Conservation (phyloP, 2,113 vertebrate genomes). For the Eonycteris spelaea region DNA sequence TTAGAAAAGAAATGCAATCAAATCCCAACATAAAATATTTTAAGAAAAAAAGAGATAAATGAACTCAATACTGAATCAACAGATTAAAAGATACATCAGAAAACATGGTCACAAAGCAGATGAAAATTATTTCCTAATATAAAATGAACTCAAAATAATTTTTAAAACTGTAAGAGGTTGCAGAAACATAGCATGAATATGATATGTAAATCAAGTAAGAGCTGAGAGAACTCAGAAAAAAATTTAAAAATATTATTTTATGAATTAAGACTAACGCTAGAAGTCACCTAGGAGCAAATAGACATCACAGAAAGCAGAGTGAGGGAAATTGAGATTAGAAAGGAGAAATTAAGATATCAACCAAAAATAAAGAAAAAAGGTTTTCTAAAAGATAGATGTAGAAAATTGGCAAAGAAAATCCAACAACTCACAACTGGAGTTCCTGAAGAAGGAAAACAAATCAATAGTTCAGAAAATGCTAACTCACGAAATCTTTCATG, state of each 20-base stretch:
- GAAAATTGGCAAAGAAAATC: neutral
- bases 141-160: neutral
- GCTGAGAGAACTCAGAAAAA: neutral
- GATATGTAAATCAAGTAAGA: neutral
- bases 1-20: neutral
- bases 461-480: neutral
- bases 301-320: neutral
- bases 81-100: neutral
- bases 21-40: neutral
- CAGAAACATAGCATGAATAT: neutral
- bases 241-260: neutral
- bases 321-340: neutral
- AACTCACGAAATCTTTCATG: neutral
- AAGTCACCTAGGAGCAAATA: neutral
- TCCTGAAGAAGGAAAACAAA: neutral
- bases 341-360: neutral
- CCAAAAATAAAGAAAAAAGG: neutral
- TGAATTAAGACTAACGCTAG: neutral
- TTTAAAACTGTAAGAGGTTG: neutral
- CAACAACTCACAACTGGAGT: neutral
- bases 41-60: neutral
- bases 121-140: neutral
- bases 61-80: neutral
- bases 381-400: neutral
- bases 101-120: neutral